phyloP scores from a whole-genome alignment of 2,888 invertebrate species.

The Archips crataeganus region DNA sequence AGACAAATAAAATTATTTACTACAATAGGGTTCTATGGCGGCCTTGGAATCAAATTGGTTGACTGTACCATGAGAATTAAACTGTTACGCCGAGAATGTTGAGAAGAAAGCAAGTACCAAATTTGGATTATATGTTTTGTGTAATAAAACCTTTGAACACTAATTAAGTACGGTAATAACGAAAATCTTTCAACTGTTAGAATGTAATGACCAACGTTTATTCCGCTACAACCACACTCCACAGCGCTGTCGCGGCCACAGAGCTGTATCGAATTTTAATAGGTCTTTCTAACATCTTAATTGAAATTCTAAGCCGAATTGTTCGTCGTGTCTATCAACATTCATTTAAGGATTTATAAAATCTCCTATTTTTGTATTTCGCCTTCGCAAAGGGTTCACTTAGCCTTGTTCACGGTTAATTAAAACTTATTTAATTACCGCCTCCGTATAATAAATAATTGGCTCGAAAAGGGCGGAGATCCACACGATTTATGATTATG shows the following conservation, averaged over 20 bases:
- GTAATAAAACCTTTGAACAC: neutral
- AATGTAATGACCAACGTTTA: slow-evolving; percentile 48
- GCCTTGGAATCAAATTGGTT: too few species aligned
- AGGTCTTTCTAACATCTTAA: slow-evolving; percentile 66
- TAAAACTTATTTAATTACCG: slow-evolving; percentile 41
- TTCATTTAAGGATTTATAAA: slow-evolving; percentile 54
- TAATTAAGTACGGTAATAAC: slow-evolving; percentile 8
- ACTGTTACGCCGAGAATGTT: too few species aligned
- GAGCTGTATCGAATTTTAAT: slow-evolving; percentile 68
- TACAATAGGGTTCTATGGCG: too few species aligned
- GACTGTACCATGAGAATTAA: too few species aligned
- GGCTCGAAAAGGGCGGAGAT: slow-evolving; percentile 26
- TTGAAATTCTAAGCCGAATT: slow-evolving; percentile 70
- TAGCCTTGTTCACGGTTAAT: slow-evolving; percentile 38
- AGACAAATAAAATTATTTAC: too few species aligned
- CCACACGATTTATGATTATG: slow-evolving; percentile 26
- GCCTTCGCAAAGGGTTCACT: slow-evolving; percentile 30
- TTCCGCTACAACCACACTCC: slow-evolving; percentile 61
- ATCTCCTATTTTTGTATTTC: slow-evolving; percentile 31
- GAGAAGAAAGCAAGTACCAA: too few species aligned
- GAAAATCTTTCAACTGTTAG: slow-evolving; percentile 13
- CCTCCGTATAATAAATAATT: slow-evolving; percentile 34
- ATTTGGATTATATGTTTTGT: neutral
- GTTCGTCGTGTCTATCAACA: slow-evolving; percentile 65
- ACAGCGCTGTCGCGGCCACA: slow-evolving; percentile 58